Evolutionary conservation across 2,113 vertebrate species (phyloP), one percentile per base, ranked within the genome.

Genomic region (Xenotilapia longispinis): DNA sequence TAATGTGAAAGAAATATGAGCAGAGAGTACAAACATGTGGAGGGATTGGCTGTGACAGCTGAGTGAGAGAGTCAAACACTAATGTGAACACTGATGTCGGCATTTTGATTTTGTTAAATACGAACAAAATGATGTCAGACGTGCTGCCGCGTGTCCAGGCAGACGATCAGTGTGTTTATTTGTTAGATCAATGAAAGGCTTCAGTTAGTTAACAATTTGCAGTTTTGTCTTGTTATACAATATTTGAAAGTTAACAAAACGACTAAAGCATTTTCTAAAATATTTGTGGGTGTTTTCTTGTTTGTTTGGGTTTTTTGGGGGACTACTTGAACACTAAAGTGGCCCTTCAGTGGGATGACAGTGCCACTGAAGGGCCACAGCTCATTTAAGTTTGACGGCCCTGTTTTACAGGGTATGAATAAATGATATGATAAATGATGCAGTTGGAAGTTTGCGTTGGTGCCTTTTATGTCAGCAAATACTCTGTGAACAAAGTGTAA

Each of bases 101-200:
- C 15, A 4, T 33, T 63, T 63, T 60, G 28, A 19, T 33, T 60
- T 60, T 33, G 58, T 60, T 60, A 60, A 60, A 60, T 33, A 0
- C 15, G 0, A 60, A 60, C 15, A 33, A 19, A 19, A 19, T 0
- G 28, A 60, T 33, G 28, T 33, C 57, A 33, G 57, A 60, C 57
- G 15, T 51, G 8, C 2, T 1, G 8, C 17, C 17, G 3, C 5
- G 5, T 60, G 28, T 60, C 0, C 15, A 10, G 57, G 2, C 2
- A 60, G 0, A 60, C 5, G 1, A 19, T 1, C 28, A 10, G 2
- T 33, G 3, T 60, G 28, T 60, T 63, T 63, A 10, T 63, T 33
- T 0, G 5, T 33, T 63, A 63, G 28, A 33, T 63, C 58, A 63
- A 63, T 19, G 28, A 63, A 33, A 11, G 15, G 58, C 15, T 63